These are phyloP conservation scores for Limnephilus auricula DNA, from an alignment of 2,888 invertebrate genomes.

Conservation along the genomic window DNA sequence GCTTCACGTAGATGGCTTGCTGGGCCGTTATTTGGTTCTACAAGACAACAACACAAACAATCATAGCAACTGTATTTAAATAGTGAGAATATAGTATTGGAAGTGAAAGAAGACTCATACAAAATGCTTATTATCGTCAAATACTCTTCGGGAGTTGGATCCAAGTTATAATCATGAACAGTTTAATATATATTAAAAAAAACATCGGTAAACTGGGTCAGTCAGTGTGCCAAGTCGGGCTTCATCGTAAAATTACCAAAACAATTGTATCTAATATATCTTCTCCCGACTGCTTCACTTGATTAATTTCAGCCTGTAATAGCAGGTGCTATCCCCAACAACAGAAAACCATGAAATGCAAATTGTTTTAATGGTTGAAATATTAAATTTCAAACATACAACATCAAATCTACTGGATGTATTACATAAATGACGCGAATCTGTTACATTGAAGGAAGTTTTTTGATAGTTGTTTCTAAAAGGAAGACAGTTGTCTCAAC, in stretches of 20 bases:
- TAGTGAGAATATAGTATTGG: not conserved
- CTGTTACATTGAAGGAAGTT: too few species aligned
- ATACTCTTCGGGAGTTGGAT: constrained; percentile 56
- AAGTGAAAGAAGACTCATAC: constrained; percentile 2
- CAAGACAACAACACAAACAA: constrained; percentile 49
- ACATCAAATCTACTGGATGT: too few species aligned
- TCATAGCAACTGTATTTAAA: not conserved
- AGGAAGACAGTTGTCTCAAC: too few species aligned
- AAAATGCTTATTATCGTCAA: constrained; percentile 34
- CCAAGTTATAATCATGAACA: constrained; percentile 57
- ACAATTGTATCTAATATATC: not conserved
- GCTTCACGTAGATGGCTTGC: constrained; percentile 94
- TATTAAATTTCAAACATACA: too few species aligned
- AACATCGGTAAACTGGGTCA: not conserved
- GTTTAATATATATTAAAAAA: not conserved
- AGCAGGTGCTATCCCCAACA: too few species aligned
- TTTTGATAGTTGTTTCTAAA: too few species aligned
- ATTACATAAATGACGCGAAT: too few species aligned
- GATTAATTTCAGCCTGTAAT: too few species aligned
- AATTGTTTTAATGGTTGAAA: too few species aligned
- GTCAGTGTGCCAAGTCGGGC: not conserved
- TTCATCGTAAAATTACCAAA: not conserved
- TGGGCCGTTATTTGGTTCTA: constrained; percentile 95
- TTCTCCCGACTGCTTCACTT: too few species aligned
- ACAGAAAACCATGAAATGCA: too few species aligned